Base-by-base conservation (phyloP, 2,888 invertebrate species). In the Eupeodes latifasciatus region DNA sequence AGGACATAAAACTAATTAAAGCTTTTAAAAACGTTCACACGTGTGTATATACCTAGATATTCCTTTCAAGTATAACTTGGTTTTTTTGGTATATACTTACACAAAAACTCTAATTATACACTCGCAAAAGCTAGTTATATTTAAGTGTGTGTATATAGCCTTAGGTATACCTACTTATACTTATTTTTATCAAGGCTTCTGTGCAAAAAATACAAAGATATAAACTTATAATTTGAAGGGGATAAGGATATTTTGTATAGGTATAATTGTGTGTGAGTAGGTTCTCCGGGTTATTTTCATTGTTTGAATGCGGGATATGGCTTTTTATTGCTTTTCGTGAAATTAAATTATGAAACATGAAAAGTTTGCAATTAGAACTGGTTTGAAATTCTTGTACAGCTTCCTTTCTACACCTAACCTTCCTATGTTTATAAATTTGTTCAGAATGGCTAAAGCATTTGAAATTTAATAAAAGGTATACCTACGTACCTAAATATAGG, bases 101-200 rank as follows among this genome's bases (percentile, higher is more conserved):
- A 66, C 4, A 67, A 53, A 40, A 69, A 77, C 51, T 84, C 77
- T 76, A 88, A 88, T 88, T 88, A 88, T 81, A 84, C 77, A 87
- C 62, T 87, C 80, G 74, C 80, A 77, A 27, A 27, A 84, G 84
- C 40, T 81, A 84, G 83, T 88, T 83, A 87, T 16, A 9, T 16
- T 9, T 16, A 1, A 59, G 14, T n/a, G 12, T 72, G 77, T 74
- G 82, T 67, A 66, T 67, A 66, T 78, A 77, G 16, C n/a, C 16
- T 16, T 61, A 12, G n/a, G n/a, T 59, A 2, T 34, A 10, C 40
- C 7, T 16, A 61, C 51, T 34, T 74, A 57, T 16, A 61, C 51
- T 34, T 74, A 57, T 81, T 40, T 16, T 4, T 47, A 19, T 59
- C 51, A 78, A 66, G 71, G 80, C 80, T 75, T 75, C 74, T 62